Base-by-base conservation (phyloP, 2,888 invertebrate genomes). In the Dryococelus australis region DNA sequence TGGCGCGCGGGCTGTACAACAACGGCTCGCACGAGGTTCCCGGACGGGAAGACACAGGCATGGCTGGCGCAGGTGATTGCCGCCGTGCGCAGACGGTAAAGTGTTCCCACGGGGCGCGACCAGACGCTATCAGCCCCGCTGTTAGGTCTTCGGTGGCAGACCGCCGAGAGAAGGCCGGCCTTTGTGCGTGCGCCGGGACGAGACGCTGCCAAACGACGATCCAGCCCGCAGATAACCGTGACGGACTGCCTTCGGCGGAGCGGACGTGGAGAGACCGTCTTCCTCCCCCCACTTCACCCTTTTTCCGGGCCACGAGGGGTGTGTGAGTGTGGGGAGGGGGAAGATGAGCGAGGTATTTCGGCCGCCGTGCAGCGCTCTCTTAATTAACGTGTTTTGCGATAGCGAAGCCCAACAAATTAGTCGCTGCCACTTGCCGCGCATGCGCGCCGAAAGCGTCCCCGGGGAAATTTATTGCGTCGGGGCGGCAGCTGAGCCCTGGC, bases 111-210 rank as follows among this genome's bases (percentile, higher is more conserved):
- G n/a, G 65, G 65, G 65, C 65, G 65, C 65, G 20, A 65, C 16
- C 65, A 65, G 47, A 65, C 65, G n/a, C 24, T 65, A n/a, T 65
- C 65, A n/a, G 20, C 20, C 43, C 35, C 24, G n/a, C 43, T 16
- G 51, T 28, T 20, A 28, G 51, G 26, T 9, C 51, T 43, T 5
- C 51, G 47, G 85, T 16, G 43, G 28, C 24, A 20, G 47, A 26
- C 35, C 35, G 1, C 35, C 4, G 35, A 35, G 4, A n/a, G 26
- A 51, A 79, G 86, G 47, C 27, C 35, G 27, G 65, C 65, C 26
- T 27, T 53, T 78, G 51, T 79, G 78, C n/a, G 86, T 4, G 24
- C 86, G 86, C 47, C 86, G 81, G 86, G 47, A 81, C 16, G 83
- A 47, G 27, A 78, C 28, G 27, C 27, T 20, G 78, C 86, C 47